Evolutionary conservation across 2,888 invertebrate genomes (phyloP), one percentile per base, ranked within the genome.

Genomic region (Coleophora flavipennella): DNA sequence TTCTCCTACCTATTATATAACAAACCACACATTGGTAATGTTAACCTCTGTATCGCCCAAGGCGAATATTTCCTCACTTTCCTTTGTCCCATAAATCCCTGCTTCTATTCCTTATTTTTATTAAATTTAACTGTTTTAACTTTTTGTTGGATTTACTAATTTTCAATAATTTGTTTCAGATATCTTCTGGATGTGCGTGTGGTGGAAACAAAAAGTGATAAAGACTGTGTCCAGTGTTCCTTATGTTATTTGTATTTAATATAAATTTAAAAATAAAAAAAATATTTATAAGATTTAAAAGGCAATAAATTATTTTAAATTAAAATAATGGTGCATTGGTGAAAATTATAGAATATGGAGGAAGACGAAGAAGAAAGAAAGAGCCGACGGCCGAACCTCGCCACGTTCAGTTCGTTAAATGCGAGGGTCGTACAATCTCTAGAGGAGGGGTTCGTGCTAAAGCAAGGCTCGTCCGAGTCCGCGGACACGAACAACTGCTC

Each of bases 401-500:
- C 79, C 13, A 62, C 74, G 29, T 70, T 77, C 38, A 69, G 75
- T 46, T 68, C 78, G 10, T 51, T 79, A 29, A 78, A 74, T 39
- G 48, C 78, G 8, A 72, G 79, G 10, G 68, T 74, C 33, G 73
- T 68, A 32, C 79, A 81, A 48, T 67, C 81, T 3, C 53, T 80
- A 36, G 83, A 84, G 53, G 80, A 81, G 46, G 60, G 67, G 26
- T 54, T 48, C 38, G 53, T 81, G 31, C 71, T 68, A 8, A 72
- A 74, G 50, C 81, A 80, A 53, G 86, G 80, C 2, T 88, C 88
- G 40, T 87, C 87, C 10, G 88, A 89, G 50, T 88, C 88, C 4
- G 75, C 67, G 46, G 88, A 89, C 52, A 86, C 86, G 42, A 87
- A 86, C 47, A 78, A 77, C 28, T 58, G 59, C 43, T 81, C 83